phyloP scores from a whole-genome alignment of 1,140 invertebrate species.

The Pollicipes pollicipes region DNA sequence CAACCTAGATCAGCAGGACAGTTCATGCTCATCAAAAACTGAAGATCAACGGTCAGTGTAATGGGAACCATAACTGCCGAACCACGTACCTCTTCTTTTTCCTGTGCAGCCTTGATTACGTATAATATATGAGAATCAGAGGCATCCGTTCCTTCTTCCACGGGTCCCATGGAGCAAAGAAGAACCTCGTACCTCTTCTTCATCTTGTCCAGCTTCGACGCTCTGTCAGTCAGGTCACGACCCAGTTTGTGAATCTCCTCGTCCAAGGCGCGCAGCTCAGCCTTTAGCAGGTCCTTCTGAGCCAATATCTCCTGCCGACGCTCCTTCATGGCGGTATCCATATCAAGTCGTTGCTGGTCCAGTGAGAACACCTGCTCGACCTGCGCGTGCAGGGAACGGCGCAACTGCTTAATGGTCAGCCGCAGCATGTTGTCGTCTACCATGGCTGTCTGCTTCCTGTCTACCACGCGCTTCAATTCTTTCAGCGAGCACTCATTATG shows the following conservation, averaged over 20 bases:
- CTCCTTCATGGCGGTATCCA: not conserved
- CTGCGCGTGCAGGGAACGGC: not conserved
- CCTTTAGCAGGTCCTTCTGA: not conserved
- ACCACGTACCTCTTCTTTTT: not conserved
- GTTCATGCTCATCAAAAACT: no score
- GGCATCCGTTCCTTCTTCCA: not conserved
- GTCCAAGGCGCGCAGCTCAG: not conserved
- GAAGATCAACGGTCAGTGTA: no score
- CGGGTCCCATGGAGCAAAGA: not conserved
- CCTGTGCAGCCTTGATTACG: not conserved
- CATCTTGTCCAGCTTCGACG: not conserved
- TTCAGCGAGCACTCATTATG: not conserved
- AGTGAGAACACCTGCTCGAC: not conserved
- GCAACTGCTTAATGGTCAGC: not conserved
- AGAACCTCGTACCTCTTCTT: not conserved
- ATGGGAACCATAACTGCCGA: no score
- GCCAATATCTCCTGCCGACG: not conserved
- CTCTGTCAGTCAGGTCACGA: not conserved
- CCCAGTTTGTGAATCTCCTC: not conserved
- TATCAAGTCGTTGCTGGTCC: not conserved
- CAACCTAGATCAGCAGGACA: no score
- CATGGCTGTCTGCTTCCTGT: not conserved
- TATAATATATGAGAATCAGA: not conserved
- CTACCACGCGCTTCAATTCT: not conserved
- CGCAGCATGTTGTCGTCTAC: not conserved